phyloP scores from a whole-genome alignment of 2,888 invertebrate genomes.

The Eucera pruinosa region DNA sequence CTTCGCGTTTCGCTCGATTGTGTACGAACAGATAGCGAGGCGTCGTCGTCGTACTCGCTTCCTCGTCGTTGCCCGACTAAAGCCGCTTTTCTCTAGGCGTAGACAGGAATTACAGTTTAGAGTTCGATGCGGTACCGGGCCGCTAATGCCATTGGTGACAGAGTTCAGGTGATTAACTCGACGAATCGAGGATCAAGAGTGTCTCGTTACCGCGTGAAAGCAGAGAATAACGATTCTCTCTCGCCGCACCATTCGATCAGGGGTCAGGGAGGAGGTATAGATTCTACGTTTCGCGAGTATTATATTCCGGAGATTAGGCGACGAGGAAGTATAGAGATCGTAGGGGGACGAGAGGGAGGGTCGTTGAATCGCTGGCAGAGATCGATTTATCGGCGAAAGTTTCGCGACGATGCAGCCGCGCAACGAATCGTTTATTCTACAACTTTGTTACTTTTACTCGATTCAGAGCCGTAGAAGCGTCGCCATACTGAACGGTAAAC shows the following conservation, averaged over 20 bases:
- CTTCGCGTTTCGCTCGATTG: slow-evolving; percentile 46
- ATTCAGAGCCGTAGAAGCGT: neutral
- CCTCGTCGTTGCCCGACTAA: slow-evolving; percentile 14
- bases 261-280: too few species aligned
- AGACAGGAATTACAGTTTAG: slow-evolving; percentile 53
- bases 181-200: slow-evolving; percentile 47
- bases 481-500: neutral
- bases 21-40: slow-evolving; percentile 48
- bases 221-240: slow-evolving; percentile 45
- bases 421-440: slow-evolving; percentile 7
- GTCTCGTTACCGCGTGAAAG: slow-evolving; percentile 55
- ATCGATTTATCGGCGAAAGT: slow-evolving; percentile 18
- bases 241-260: slow-evolving; percentile 19
- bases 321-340: neutral
- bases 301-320: slow-evolving; percentile 38
- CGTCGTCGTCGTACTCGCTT: too few species aligned
- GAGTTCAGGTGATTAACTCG: slow-evolving; percentile 57
- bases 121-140: slow-evolving; percentile 34
- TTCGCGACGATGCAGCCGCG: slow-evolving; percentile 2
- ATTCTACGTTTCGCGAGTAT: slow-evolving; percentile 26
- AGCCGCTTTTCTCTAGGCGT: slow-evolving; percentile 53
- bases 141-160: slow-evolving; percentile 54
- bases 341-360: neutral
- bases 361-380: slow-evolving; percentile 9
- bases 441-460: neutral